Percentiles rank a stretch among this genome's conserved stretches.
These are phyloP conservation scores for Cynoglossus semilaevis DNA, from an alignment of 2,113 vertebrate species.

Conservation along the genomic window DNA sequence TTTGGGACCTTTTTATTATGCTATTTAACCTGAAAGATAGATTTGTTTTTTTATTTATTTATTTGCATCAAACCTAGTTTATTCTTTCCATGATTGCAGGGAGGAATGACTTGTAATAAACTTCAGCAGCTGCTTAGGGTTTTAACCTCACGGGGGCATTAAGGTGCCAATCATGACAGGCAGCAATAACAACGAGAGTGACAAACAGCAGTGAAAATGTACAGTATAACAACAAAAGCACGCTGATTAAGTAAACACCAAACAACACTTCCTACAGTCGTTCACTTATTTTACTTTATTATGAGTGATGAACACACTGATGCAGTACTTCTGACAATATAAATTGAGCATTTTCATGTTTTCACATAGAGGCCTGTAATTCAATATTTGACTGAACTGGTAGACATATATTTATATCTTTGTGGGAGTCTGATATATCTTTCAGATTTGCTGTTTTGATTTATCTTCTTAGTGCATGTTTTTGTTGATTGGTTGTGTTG, in stretches of 20 bases:
- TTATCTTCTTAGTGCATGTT: conserved; percentile 22
- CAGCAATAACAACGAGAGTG: conserved; percentile 21
- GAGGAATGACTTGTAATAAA: conserved; percentile 15
- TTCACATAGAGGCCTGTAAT: conserved; percentile 11
- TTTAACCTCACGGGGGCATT: conserved; percentile 24
- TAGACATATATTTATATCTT: no score
- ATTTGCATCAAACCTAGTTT: no score
- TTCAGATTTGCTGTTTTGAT: conserved; percentile 27
- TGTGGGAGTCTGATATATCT: conserved; percentile 35
- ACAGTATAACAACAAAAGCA: conserved; percentile 37
- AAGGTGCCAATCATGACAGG: conserved; percentile 21
- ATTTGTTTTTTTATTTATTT: no score
- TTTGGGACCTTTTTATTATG: no score
- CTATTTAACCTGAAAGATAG: no score
- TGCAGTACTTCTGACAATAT: conserved; percentile 57
- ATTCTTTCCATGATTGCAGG: no score
- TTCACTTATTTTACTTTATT: conserved; percentile 66
- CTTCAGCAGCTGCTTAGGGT: not conserved
- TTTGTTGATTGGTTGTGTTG: conserved; percentile 44
- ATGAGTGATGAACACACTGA: conserved; percentile 59
- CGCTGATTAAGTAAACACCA: conserved; percentile 66
- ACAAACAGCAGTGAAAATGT: conserved; percentile 10
- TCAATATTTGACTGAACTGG: conserved; percentile 52
- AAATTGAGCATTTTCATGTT: conserved; percentile 47
- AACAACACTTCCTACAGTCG: conserved; percentile 35